A percentile compares a stretch with the other conserved stretches of the same genome.
phyloP scores from a whole-genome alignment of 2,797 vertebrate species.

The Molossus molossus region DNA sequence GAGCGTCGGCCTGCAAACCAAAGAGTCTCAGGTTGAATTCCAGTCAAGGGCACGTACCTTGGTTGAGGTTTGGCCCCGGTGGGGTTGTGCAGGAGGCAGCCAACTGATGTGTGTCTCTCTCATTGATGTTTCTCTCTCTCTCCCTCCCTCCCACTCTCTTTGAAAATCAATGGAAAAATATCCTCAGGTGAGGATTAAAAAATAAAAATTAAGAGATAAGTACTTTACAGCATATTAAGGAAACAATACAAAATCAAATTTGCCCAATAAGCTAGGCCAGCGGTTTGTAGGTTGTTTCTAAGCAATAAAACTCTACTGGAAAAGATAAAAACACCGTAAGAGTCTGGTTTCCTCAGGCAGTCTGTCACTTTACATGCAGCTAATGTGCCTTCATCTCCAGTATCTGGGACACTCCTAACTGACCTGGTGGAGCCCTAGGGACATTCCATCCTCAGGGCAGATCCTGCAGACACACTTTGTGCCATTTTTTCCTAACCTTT shows the following conservation, averaged over 20 bases:
- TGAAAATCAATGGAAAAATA: too few species aligned
- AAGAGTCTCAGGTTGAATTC: too few species aligned
- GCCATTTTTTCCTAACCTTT: not conserved
- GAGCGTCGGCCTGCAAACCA: too few species aligned
- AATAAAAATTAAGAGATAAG: not conserved
- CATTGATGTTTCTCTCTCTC: too few species aligned
- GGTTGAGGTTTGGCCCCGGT: too few species aligned
- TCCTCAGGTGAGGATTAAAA: too few species aligned
- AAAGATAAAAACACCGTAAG: not conserved
- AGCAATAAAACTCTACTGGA: not conserved
- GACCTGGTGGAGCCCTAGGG: fast-evolving
- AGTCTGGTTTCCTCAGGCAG: not conserved
- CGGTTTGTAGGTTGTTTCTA: not conserved
- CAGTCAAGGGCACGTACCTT: too few species aligned
- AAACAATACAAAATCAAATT: not conserved
- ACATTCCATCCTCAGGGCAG: not conserved
- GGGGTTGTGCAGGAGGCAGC: too few species aligned
- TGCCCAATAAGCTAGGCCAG: not conserved
- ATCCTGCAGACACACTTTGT: not conserved
- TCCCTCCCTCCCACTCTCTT: too few species aligned
- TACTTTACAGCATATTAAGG: not conserved
- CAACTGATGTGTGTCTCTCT: too few species aligned
- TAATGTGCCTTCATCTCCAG: not conserved
- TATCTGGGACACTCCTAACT: not conserved
- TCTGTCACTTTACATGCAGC: not conserved